Percentiles rank a stretch among this genome's conserved stretches.
Conservation (phyloP, 1,140 invertebrate genomes). For the Aphaenogaster floridana region DNA sequence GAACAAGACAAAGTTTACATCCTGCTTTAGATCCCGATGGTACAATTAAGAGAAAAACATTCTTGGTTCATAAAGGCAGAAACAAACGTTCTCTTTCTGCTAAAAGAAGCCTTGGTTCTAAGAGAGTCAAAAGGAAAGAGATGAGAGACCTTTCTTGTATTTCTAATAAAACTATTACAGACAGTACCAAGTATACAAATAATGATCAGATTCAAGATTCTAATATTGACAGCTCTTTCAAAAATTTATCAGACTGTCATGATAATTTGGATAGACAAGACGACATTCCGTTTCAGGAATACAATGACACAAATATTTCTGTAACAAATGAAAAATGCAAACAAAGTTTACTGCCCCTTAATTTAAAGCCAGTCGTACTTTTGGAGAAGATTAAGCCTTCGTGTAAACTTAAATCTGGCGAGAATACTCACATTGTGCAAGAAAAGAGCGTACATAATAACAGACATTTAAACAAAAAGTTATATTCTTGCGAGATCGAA, state of each 20-base stretch:
- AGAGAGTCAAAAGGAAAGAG: neutral
- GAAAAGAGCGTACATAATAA: neutral
- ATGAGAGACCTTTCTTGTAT: neutral
- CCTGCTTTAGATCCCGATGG: conserved; percentile 72
- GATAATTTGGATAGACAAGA: neutral
- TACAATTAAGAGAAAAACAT: neutral
- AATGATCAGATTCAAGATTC: neutral
- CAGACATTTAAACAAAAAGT: neutral
- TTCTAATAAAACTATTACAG: conserved; percentile 5
- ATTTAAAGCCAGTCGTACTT: conserved; percentile 28
- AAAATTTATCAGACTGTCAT: neutral
- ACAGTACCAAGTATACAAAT: neutral
- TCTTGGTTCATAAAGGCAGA: neutral
- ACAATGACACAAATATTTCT: neutral
- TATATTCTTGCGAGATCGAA: neutral
- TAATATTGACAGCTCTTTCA: neutral
- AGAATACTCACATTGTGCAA: neutral
- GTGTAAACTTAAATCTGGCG: neutral
- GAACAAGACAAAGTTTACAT: conserved; percentile 58
- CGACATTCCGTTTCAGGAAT: neutral
- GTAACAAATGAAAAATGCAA: neutral
- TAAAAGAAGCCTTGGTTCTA: neutral
- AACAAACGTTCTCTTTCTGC: neutral
- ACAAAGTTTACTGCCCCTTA: neutral
- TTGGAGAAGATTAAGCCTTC: conserved; percentile 11